phyloP scores from a whole-genome alignment of 2,888 invertebrate species.

The Zeuzera pyrina region DNA sequence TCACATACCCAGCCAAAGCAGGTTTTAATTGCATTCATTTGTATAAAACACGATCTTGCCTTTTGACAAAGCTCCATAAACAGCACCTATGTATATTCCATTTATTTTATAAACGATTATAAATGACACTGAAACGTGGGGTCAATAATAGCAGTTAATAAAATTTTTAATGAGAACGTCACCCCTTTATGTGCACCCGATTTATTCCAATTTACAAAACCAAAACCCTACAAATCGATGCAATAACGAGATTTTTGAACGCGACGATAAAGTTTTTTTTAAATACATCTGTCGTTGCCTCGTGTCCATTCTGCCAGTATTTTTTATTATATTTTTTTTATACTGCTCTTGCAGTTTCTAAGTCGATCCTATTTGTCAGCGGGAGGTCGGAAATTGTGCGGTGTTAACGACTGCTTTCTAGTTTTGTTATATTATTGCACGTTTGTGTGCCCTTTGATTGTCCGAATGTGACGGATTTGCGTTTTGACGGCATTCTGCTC shows the following conservation, averaged over 20 bases:
- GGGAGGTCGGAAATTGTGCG: slow-evolving; percentile 52
- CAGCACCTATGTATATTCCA: no score
- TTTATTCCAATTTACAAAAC: slow-evolving; percentile 42
- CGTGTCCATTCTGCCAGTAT: slow-evolving; percentile 51
- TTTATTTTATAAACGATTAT: no score
- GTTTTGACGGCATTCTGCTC: slow-evolving; percentile 36
- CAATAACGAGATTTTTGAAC: slow-evolving; percentile 46
- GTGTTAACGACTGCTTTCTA: slow-evolving; percentile 50
- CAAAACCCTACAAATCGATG: slow-evolving; percentile 37
- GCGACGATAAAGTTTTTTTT: slow-evolving; percentile 40
- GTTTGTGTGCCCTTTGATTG: slow-evolving; percentile 54
- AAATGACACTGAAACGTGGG: no score
- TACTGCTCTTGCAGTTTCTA: slow-evolving; percentile 35
- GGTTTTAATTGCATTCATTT: no score
- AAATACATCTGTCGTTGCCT: slow-evolving; percentile 57
- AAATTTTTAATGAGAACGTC: no score
- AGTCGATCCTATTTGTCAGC: slow-evolving; percentile 59
- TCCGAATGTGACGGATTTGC: slow-evolving; percentile 62
- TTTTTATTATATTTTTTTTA: slow-evolving; percentile 26
- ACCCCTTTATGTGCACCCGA: slow-evolving; percentile 32
- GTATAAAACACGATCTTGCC: no score
- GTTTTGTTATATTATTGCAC: slow-evolving; percentile 43
- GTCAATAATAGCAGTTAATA: no score
- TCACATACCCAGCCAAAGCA: no score
- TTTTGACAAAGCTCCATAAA: no score